A percentile compares a stretch with the other conserved stretches of the same genome.
These are phyloP conservation scores for Podotricha telesiphe DNA, from an alignment of 2,888 invertebrate species.

Conservation along the genomic window DNA sequence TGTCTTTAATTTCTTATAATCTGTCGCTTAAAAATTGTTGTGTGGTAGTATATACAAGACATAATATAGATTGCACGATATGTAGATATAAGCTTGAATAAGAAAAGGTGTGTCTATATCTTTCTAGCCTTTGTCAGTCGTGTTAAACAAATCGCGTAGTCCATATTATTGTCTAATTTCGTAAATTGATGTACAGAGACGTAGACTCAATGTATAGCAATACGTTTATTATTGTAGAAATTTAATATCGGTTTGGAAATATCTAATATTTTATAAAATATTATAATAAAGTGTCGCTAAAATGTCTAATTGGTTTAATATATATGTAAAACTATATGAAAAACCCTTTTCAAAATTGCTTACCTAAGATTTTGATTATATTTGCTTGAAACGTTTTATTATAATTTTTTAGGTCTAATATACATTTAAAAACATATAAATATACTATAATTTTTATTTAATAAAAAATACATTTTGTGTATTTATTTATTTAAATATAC, in stretches of 20 bases:
- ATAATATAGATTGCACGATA: constrained; percentile 31
- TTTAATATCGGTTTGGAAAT: constrained; percentile 73
- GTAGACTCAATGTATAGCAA: constrained; percentile 76
- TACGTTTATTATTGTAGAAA: constrained; percentile 61
- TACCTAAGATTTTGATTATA: no score
- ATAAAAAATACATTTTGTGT: no score
- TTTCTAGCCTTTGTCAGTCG: constrained; percentile 12
- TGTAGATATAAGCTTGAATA: constrained; percentile 24
- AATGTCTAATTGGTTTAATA: neutral
- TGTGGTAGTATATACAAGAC: constrained; percentile 39
- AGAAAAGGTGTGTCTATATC: constrained; percentile 19
- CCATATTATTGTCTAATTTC: constrained; percentile 49
- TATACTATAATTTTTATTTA: no score
- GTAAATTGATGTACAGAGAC: constrained; percentile 51
- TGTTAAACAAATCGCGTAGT: constrained; percentile 27
- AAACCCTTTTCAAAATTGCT: neutral
- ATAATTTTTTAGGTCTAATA: no score
- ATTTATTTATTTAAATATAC: no score
- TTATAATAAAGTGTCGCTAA: neutral
- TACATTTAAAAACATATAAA: no score
- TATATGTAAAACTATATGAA: neutral
- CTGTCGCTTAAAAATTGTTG: constrained; percentile 37
- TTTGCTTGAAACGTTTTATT: no score
- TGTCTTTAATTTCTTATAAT: constrained; percentile 11
- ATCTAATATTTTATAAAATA: constrained; percentile 5